Evolutionary conservation across 2,888 invertebrate genomes (phyloP), one percentile per base, ranked within the genome.

Genomic region (Melanchra persicariae): DNA sequence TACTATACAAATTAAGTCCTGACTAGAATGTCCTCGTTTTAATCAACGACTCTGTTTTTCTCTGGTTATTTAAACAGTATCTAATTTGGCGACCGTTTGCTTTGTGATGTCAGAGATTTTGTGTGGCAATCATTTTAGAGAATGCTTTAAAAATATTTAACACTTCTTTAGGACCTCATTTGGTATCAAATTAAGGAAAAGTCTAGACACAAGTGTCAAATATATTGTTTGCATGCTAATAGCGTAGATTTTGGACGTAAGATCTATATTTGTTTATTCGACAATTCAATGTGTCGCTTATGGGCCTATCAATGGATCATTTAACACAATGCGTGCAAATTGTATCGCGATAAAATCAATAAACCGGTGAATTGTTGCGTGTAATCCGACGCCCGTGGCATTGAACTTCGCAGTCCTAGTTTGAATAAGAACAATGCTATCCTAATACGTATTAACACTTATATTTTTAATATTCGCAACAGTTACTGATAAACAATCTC

Each of bases 401-500:
- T 93, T 95, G 95, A 95, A 94, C 94, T 93, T 93, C 89, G 84
- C 88, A 90, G 87, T 74, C 71, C 69, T 83, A 83, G 74, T 85
- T 81, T 77, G 86, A 85, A 88, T 82, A 74, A 84, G 84, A 86
- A 87, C 87, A 87, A 84, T 88, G 84, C 85, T 79, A 86, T 85
- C 86, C 83, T 89, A 89, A 87, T 87, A 85, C 87, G 85, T 86
- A 83, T 86, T 83, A 88, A 88, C 87, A 83, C 74, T 84, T 84
- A 84, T 86, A 83, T 87, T 86, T 91, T 93, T 91, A 92, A 91
- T 93, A 94, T 94, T 93, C 92, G 87, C 79, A 84, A 76, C 89
- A 86, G 87, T 89, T 82, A 80, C 84, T 90, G 92, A 94, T 94
- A 93, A 91, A 89, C 89, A 88, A 93, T 93, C 93, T 92, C 90